Evolutionary conservation across 2,797 vertebrate genomes (phyloP), one percentile per base, ranked within the genome.

Genomic region (Hozukius guyotensis): DNA sequence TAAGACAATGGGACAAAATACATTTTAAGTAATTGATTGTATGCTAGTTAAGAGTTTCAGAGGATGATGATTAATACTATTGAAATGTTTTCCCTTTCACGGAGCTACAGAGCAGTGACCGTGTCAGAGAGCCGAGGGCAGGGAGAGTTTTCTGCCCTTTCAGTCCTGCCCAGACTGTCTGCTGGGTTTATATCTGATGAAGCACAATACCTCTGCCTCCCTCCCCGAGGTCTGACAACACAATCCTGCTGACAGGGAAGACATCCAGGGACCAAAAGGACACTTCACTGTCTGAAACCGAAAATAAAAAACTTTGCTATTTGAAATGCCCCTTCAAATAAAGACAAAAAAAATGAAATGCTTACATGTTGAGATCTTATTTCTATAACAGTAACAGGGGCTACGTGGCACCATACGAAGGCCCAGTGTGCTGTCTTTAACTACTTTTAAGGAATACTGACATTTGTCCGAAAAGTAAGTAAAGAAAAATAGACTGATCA

Each of bases 101-200:
- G 2, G 27, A 62, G 10, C 32, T 18, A 11, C 71, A 18, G 60
- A 80, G 56, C 79, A 61, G 79, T 2, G 61, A 27, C 46, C 34
- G 59, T 72, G 70, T 77, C 63, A 38, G 52, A 80, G 27, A 25
- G 24, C 0, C 5, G 46, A 20, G 55, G 18, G 9, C 53, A 52
- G 18, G 11, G 31, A 61, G 52, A 65, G 22, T 5, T 77, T 72
- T 24, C 49, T 84, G 77, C 65, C 32, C 77, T 68, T 81, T 83
- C 75, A 66, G 57, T 71, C 66, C 57, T 12, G 61, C 32, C 32
- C 62, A 57, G 59, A 83, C 70, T 77, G 77, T 85, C 77, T 88
- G 76, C 80, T 80, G 83, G 75, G 34, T 84, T 88, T 80, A 81
- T 83, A 85, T 86, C 79, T 81, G 88, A 89, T 88, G 69, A 78